Evolutionary conservation across 2,797 vertebrate species (phyloP), one percentile per base, ranked within the genome.

Genomic region (Crypturellus tataupa): DNA sequence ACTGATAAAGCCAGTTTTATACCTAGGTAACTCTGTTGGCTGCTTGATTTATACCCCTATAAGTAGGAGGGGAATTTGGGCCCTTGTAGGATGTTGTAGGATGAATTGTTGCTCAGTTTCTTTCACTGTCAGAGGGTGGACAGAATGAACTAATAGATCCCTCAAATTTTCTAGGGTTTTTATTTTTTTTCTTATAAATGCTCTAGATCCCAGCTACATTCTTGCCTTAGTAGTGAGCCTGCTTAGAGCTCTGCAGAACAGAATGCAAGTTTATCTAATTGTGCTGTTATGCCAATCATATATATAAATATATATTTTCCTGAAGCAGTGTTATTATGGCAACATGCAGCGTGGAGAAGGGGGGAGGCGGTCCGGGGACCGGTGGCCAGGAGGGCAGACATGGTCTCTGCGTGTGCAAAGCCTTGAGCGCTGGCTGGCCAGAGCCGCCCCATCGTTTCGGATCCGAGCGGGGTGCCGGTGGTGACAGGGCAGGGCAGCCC

Each of bases 61-160:
- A 93, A 88, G 87, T 75, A 88, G 94, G 87, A 91, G 92, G 82
- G 83, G 80, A 87, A 94, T 58, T 40, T 82, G 76, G 68, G 69
- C 31, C 55, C 40, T 33, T 51, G 73, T 60, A 76, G 33, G 4
- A 58, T 77, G 68, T 85, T 84, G 23, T 2, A 64, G 83, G 71
- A 68, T 65, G 88, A 94, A 84, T 33, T 68, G 49, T 60, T 87
- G 35, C 33, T 86, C 25, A 16, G 37, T 64, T 94, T 73, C 80
- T 78, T 53, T 80, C 59, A 19, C 59, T 81, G 83, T 78, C 24
- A 19, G 49, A 33, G 29, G 20, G 7, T 12, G 72, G 69, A 80
- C 4, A 70, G 9, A 82, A 89, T 25, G 49, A 88, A 93, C 59
- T 83, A 89, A 85, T 25, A 71, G 27, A 25, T 44, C 64, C 78